Percentiles rank a stretch among this genome's conserved stretches.
These are phyloP conservation scores for Sebastes cheni DNA, from an alignment of 2,797 vertebrate species.

Conservation along the genomic window DNA sequence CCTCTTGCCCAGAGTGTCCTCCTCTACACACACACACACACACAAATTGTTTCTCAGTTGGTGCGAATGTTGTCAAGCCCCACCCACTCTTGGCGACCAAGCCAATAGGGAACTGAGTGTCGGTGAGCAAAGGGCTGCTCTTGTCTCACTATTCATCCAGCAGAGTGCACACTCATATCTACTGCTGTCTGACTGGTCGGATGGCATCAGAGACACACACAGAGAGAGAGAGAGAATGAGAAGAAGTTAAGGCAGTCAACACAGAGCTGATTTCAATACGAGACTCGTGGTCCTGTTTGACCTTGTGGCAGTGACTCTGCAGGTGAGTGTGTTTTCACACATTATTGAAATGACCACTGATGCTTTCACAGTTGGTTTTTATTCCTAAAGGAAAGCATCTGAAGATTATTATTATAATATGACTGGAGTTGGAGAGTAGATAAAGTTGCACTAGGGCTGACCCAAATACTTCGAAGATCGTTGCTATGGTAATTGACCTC, in stretches of 20 bases:
- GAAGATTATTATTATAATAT: not conserved
- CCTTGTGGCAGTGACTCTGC: constrained; percentile 15
- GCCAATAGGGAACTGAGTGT: constrained; percentile 47
- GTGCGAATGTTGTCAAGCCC: constrained; percentile 13
- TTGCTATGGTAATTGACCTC: not conserved
- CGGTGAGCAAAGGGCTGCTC: constrained; percentile 53
- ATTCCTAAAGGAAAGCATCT: not conserved
- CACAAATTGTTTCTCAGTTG: not conserved
- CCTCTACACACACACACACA: not conserved
- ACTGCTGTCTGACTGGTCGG: not conserved
- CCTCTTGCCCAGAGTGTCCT: constrained; percentile 39
- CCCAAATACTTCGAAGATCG: no score
- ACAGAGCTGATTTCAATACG: not conserved
- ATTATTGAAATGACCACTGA: not conserved
- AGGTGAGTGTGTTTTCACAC: constrained; percentile 58
- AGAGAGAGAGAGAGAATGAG: not conserved
- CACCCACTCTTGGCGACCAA: constrained; percentile 40
- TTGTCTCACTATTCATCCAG: constrained; percentile 54
- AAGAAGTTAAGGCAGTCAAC: not conserved
- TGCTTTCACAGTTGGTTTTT: not conserved
- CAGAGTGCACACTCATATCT: constrained; percentile 23
- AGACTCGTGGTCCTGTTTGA: constrained; percentile 6
- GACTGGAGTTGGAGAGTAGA: not conserved
- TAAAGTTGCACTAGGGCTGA: not conserved
- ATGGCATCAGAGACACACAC: constrained; percentile 6